Conservation (phyloP, 2,113 vertebrate genomes). For the Hippocampus guttulatus region DNA sequence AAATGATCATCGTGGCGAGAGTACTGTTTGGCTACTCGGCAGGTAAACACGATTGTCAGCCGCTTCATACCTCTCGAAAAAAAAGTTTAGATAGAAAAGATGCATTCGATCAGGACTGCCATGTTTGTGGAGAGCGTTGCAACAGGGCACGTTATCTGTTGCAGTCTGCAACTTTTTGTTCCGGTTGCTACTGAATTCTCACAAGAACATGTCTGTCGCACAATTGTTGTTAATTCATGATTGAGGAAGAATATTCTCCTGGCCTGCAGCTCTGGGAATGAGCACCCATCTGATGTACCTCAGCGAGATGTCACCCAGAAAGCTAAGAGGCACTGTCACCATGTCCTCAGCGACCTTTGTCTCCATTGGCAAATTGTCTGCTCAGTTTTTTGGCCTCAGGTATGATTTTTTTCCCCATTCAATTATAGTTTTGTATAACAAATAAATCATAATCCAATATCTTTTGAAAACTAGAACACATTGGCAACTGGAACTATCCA, state of each 20-base stretch:
- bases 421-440: not conserved
- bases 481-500: too few relatives aligned
- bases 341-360: constrained; percentile 47
- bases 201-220: not conserved
- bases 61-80: not conserved
- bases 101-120: too few relatives aligned
- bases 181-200: not conserved
- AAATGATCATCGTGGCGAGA: constrained; percentile 70
- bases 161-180: not conserved
- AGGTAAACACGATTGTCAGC: constrained; percentile 48
- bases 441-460: not conserved
- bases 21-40: constrained; percentile 58
- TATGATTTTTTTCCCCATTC: constrained; percentile 19
- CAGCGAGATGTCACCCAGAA: constrained; percentile 65
- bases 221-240: not conserved
- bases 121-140: too few relatives aligned
- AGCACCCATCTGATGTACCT: constrained; percentile 64
- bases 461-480: not conserved
- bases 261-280: constrained; percentile 48
- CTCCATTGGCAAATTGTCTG: constrained; percentile 66
- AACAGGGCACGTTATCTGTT: too few relatives aligned
- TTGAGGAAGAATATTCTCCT: not conserved
- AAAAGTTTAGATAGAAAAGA: not conserved
- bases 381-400: constrained; percentile 68
- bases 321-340: constrained; percentile 63